Evolutionary conservation across 2,113 vertebrate genomes (phyloP).

Genomic region (Toxostoma redivivum): DNA sequence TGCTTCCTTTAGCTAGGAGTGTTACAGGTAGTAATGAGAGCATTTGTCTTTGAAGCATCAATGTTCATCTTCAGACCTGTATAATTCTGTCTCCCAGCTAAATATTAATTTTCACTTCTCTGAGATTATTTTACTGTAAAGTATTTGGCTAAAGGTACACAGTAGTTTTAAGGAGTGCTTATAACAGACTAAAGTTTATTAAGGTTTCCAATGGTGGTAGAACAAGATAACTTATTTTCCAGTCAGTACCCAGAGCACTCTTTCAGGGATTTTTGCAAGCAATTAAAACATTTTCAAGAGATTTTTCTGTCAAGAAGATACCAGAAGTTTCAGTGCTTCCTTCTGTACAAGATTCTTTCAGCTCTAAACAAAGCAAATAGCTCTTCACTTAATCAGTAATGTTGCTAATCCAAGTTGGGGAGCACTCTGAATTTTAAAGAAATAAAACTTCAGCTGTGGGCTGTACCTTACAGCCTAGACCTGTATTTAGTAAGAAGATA

Average conservation of each 20-base stretch:
- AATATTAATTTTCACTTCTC: neutral
- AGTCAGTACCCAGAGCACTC: neutral
- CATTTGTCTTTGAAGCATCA: neutral
- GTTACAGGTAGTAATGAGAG: neutral
- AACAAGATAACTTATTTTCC: neutral
- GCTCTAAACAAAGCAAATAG: conserved; percentile 32
- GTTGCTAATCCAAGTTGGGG: conserved; percentile 2
- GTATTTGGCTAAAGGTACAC: neutral
- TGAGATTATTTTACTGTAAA: neutral
- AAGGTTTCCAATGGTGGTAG: neutral
- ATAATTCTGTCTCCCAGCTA: neutral
- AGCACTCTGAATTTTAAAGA: conserved; percentile 10
- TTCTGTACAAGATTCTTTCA: neutral
- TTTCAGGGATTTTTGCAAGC: neutral
- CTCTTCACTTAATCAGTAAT: neutral
- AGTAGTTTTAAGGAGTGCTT: neutral
- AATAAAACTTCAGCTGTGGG: neutral
- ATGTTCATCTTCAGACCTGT: neutral
- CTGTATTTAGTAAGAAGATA: conserved; percentile 45
- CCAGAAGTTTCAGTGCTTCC: neutral
- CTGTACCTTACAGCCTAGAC: conserved; percentile 29
- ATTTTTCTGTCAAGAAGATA: neutral
- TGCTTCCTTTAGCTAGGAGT: neutral
- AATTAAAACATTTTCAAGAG: neutral
- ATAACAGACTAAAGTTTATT: neutral